Percentiles rank a stretch among this genome's conserved stretches.
Conservation (phyloP, 2,888 invertebrate species). For the Gastrophysa polygoni region DNA sequence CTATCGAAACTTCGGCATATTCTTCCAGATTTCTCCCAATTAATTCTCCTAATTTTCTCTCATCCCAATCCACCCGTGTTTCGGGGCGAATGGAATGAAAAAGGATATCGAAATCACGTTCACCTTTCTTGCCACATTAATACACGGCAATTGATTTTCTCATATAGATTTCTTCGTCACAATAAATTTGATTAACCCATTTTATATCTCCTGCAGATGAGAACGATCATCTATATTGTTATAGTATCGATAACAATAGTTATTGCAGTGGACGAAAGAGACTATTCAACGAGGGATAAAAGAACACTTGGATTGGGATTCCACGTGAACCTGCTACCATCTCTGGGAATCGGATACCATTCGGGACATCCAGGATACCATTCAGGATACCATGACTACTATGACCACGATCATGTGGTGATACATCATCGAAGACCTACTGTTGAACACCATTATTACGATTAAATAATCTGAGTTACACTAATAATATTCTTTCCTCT, state of each 20-base stretch:
- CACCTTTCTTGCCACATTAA: too few species aligned
- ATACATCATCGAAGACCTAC: conserved; percentile 16
- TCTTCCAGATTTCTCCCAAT: too few species aligned
- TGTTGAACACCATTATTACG: conserved; percentile 16
- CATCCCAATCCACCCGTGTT: too few species aligned
- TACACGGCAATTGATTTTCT: too few species aligned
- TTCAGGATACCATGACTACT: conserved; percentile 7
- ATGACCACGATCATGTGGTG: conserved; percentile 13
- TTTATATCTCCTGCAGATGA: background rate
- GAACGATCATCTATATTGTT: background rate
- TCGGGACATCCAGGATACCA: background rate
- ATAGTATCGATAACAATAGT: background rate
- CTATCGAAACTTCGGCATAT: too few species aligned
- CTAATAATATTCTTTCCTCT: too few species aligned
- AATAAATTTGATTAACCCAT: too few species aligned
- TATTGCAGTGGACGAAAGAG: background rate
- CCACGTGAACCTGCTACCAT: background rate
- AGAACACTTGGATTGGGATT: conserved; percentile 16
- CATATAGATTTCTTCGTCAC: too few species aligned
- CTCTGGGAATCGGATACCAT: conserved; percentile 1
- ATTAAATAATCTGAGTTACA: too few species aligned
- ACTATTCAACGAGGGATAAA: conserved; percentile 5
- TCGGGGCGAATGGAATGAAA: too few species aligned
- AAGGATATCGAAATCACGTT: too few species aligned
- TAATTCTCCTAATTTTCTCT: too few species aligned